Evolutionary conservation across 2,113 vertebrate species (phyloP).

Genomic region (Scophthalmus maximus): DNA sequence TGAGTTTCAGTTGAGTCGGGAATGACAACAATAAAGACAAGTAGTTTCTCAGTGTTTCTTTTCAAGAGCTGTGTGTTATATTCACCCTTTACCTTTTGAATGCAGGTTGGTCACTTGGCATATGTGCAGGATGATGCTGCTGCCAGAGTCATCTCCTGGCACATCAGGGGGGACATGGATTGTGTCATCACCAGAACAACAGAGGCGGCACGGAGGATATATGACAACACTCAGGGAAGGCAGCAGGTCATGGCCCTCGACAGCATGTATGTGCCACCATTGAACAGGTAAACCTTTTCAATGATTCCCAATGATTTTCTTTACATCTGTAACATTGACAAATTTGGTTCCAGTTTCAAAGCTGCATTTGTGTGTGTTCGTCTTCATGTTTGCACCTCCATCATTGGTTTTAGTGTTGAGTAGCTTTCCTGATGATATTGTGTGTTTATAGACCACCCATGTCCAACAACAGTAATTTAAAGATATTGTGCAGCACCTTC

Average conservation of each 20-base stretch:
- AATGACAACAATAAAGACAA: too few species aligned
- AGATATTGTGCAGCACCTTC: background rate
- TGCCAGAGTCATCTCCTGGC: slow-evolving; percentile 94
- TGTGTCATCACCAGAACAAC: slow-evolving; percentile 91
- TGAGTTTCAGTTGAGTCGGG: background rate
- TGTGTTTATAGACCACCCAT: slow-evolving; percentile 33
- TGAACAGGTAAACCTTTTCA: slow-evolving; percentile 81
- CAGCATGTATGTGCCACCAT: slow-evolving; percentile 80
- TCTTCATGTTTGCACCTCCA: background rate
- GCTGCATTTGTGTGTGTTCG: background rate
- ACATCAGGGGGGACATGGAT: slow-evolving; percentile 92
- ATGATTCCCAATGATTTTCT: accelerated
- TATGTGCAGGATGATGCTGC: slow-evolving; percentile 86
- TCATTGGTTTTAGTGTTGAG: background rate
- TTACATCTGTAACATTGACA: background rate
- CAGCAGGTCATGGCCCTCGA: slow-evolving; percentile 94
- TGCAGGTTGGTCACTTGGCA: slow-evolving; percentile 92
- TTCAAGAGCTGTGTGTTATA: background rate
- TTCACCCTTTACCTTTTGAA: background rate
- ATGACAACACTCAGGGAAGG: slow-evolving; percentile 83
- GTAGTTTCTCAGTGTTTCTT: background rate
- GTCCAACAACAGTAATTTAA: slow-evolving; percentile 51
- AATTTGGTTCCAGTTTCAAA: background rate
- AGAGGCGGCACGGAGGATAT: slow-evolving; percentile 85
- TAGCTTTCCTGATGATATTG: background rate